These are phyloP conservation scores for Thripadectes ignobilis DNA, from an alignment of 2,797 vertebrate genomes.

Conservation along the genomic window DNA sequence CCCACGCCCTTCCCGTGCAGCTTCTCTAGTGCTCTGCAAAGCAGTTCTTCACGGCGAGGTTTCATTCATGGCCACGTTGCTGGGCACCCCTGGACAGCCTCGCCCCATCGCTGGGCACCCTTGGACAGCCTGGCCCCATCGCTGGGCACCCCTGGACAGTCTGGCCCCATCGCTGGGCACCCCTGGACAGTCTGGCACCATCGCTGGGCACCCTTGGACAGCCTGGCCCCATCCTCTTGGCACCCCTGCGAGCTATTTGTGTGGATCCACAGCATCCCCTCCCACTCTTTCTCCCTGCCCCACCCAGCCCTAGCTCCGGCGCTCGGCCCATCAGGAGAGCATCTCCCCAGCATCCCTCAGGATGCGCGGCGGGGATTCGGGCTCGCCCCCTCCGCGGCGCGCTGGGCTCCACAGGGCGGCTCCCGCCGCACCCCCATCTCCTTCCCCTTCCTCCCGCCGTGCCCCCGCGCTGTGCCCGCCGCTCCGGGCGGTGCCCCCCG, in stretches of 20 bases:
- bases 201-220: neutral
- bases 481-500: neutral
- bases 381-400: too few species aligned
- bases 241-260: neutral
- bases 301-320: neutral
- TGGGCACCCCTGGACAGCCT: neutral
- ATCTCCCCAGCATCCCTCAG: too few species aligned
- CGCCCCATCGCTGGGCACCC: too few species aligned
- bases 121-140: too few species aligned
- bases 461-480: too few species aligned
- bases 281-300: neutral
- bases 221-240: neutral
- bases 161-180: neutral
- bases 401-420: too few species aligned
- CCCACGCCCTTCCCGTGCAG: neutral
- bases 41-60: rapidly evolving
- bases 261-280: neutral
- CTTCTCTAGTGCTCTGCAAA: neutral
- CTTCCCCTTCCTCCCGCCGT: too few species aligned
- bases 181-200: too few species aligned
- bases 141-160: neutral
- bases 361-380: too few species aligned
- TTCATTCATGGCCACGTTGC: neutral
- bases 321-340: too few species aligned
- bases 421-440: too few species aligned